A percentile compares a stretch with the other conserved stretches of the same genome.
Conservation (phyloP, 2,113 vertebrate species). For the Rhagologus leucostigma region DNA sequence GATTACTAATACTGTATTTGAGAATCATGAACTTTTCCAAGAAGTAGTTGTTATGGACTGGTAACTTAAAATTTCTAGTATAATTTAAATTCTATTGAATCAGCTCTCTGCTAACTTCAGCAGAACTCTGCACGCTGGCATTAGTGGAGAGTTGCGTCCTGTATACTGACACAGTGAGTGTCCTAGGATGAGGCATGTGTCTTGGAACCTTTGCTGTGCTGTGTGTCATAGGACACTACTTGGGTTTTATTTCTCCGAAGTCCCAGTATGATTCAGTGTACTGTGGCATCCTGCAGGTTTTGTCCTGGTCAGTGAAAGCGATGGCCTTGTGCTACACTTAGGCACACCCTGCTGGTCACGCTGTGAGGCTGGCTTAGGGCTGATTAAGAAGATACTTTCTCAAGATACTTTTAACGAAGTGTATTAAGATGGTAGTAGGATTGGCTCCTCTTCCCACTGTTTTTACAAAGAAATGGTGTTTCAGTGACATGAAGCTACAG, state of each 20-base stretch:
- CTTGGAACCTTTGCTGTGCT: background rate
- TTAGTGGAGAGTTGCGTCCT: background rate
- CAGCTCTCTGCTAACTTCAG: background rate
- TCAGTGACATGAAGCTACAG: background rate
- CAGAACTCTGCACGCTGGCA: background rate
- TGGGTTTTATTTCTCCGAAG: background rate
- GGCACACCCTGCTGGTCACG: background rate
- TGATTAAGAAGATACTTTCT: background rate
- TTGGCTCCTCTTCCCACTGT: background rate
- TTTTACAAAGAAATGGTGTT: background rate
- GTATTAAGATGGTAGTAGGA: background rate
- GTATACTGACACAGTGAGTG: background rate
- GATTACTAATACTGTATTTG: background rate
- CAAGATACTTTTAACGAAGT: background rate
- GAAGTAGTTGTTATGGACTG: background rate
- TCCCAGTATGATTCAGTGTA: background rate
- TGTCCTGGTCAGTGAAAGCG: background rate
- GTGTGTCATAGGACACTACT: background rate
- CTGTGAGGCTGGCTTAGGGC: background rate
- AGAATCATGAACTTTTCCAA: background rate
- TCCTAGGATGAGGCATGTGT: background rate
- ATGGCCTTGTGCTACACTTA: background rate
- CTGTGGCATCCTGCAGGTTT: background rate
- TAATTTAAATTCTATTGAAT: background rate
- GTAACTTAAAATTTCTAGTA: background rate